Evolutionary conservation across 2,113 vertebrate species (phyloP).

Genomic region (Etia nguti): DNA sequence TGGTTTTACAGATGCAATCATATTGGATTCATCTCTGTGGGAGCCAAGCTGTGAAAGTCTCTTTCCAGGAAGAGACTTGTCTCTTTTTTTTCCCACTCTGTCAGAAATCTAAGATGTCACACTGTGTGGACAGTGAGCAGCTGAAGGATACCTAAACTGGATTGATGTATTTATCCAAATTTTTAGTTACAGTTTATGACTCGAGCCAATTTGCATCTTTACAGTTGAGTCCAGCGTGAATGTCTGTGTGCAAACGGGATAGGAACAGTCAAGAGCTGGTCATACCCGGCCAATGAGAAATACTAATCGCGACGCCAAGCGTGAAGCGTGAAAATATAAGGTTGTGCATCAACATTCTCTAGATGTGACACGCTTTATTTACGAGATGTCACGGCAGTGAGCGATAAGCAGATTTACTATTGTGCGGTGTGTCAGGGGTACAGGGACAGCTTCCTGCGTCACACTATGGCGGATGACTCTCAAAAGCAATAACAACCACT

Average conservation of each 20-base stretch:
- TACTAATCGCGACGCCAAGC: background rate
- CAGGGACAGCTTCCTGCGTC: background rate
- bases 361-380: conserved; percentile 6
- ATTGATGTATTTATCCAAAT: background rate
- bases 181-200: background rate
- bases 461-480: background rate
- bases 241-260: background rate
- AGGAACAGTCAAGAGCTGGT: background rate
- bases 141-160: background rate
- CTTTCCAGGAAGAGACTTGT: background rate
- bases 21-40: background rate
- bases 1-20: background rate
- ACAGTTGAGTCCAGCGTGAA: background rate
- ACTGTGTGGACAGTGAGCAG: background rate
- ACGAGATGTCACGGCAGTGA: background rate
- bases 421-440: background rate
- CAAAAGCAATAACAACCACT: background rate
- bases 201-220: background rate
- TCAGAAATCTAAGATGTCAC: background rate
- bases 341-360: background rate
- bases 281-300: background rate
- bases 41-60: background rate
- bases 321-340: background rate
- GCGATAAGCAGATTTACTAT: conserved; percentile 7
- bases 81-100: background rate